A percentile compares a stretch with the other conserved stretches of the same genome.
These are phyloP conservation scores for Phylloscopus trochiloides DNA, from an alignment of 2,113 vertebrate species.

Conservation along the genomic window DNA sequence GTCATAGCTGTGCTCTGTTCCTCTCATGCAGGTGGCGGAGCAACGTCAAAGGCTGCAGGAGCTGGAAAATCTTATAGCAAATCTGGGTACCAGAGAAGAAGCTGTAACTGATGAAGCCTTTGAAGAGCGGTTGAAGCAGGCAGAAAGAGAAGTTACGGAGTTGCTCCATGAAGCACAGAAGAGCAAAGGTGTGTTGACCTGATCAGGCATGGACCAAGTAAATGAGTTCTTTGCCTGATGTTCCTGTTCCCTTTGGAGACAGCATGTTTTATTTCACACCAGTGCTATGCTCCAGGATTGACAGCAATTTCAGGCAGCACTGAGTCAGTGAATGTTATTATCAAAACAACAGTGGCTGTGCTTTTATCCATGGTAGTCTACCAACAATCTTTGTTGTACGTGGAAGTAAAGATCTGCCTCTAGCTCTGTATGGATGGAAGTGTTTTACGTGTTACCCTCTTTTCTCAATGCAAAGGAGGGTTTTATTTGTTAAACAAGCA, in stretches of 20 bases:
- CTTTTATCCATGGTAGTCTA: neutral
- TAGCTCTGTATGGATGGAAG: neutral
- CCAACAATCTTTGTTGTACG: neutral
- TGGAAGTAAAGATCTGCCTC: neutral
- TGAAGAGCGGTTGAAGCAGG: slow-evolving; percentile 90
- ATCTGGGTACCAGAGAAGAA: slow-evolving; percentile 84
- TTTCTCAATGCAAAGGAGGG: neutral
- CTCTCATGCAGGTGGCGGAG: slow-evolving; percentile 80
- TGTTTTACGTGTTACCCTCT: neutral
- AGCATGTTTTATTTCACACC: neutral
- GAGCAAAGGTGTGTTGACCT: slow-evolving; percentile 84
- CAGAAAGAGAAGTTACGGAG: slow-evolving; percentile 85
- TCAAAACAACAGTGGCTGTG: neutral
- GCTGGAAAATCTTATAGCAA: slow-evolving; percentile 88
- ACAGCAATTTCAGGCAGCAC: neutral
- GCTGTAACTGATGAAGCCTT: slow-evolving; percentile 88
- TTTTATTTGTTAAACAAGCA: neutral
- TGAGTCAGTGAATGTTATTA: neutral
- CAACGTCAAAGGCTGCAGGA: slow-evolving; percentile 89
- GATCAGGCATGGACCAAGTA: neutral
- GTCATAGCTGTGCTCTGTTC: neutral
- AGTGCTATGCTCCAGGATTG: neutral
- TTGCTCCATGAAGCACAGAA: slow-evolving; percentile 87
- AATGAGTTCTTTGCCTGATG: neutral
- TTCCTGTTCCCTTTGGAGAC: neutral